Percentiles rank a stretch among this genome's conserved stretches.
phyloP scores from a whole-genome alignment of 2,113 vertebrate species.

The Sakesphorus luctuosus region DNA sequence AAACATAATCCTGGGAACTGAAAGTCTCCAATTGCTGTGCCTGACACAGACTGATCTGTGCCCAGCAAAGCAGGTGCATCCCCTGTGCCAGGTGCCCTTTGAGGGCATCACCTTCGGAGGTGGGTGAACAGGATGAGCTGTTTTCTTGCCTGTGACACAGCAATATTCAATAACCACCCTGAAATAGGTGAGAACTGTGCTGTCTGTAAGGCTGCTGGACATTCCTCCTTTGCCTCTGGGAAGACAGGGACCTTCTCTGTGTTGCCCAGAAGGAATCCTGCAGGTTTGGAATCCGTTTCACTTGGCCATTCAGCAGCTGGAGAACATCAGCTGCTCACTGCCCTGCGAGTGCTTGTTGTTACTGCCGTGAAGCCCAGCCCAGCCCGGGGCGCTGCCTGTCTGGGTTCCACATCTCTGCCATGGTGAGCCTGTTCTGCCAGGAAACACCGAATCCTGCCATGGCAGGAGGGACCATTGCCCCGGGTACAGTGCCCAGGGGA shows the following conservation, averaged over 20 bases:
- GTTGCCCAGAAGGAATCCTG: neutral
- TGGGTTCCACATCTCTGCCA: neutral
- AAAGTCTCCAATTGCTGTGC: neutral
- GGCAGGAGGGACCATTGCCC: neutral
- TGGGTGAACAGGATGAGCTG: neutral
- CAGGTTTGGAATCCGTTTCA: neutral
- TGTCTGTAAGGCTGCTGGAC: neutral
- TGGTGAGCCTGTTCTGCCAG: neutral
- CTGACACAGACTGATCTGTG: neutral
- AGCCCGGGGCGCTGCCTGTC: neutral
- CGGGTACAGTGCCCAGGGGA: fast-evolving
- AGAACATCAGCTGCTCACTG: slow-evolving; percentile 14
- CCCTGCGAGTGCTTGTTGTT: neutral
- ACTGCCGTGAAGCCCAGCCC: neutral
- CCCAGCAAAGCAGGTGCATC: fast-evolving
- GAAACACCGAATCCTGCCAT: neutral
- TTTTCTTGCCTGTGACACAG: neutral
- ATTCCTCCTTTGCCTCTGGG: neutral
- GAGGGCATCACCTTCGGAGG: neutral
- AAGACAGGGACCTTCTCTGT: neutral
- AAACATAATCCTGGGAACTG: neutral
- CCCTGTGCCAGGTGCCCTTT: neutral
- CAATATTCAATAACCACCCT: neutral
- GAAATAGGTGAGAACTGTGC: neutral
- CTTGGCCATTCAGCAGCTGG: neutral